Percentiles rank a stretch among this genome's conserved stretches.
These are phyloP conservation scores for Xiphorhynchus erythropygius DNA, from an alignment of 2,797 vertebrate genomes.

Conservation along the genomic window DNA sequence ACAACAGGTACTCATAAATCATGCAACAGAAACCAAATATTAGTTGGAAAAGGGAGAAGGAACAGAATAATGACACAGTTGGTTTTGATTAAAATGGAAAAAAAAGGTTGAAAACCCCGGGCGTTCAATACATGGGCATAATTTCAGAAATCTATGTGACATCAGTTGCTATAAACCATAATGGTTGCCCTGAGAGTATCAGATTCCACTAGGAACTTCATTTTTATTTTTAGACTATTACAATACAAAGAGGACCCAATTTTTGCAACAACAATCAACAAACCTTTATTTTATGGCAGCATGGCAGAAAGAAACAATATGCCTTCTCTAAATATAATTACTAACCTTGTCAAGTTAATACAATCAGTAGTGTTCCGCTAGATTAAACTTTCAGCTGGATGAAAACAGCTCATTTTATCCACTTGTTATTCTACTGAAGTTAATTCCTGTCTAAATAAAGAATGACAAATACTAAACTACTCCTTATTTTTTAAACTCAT, in stretches of 20 bases:
- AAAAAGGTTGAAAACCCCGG: slow-evolving; percentile 41
- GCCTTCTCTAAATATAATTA: slow-evolving; percentile 2
- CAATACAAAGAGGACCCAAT: not conserved
- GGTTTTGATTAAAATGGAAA: slow-evolving; percentile 37
- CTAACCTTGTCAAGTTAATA: slow-evolving; percentile 38
- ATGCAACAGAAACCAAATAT: slow-evolving; percentile 32
- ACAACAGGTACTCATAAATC: slow-evolving; percentile 64
- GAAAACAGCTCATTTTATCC: slow-evolving; percentile 45
- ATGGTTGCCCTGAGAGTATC: slow-evolving; percentile 20
- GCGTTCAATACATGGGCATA: not conserved
- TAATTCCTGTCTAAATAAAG: slow-evolving; percentile 44
- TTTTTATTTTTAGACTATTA: slow-evolving; percentile 61
- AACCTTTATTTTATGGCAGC: slow-evolving; percentile 19
- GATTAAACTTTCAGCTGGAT: slow-evolving; percentile 48
- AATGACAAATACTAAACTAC: slow-evolving; percentile 25
- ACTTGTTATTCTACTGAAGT: not conserved
- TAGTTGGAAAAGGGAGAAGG: not conserved
- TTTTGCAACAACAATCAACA: not conserved
- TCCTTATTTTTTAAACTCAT: slow-evolving; percentile 6
- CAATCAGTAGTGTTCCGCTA: slow-evolving; percentile 11
- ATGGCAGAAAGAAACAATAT: slow-evolving; percentile 26
- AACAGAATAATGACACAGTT: slow-evolving; percentile 28
- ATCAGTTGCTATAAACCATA: slow-evolving; percentile 53
- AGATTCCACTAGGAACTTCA: slow-evolving; percentile 39
- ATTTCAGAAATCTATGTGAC: slow-evolving; percentile 24